Evolutionary conservation across 2,888 invertebrate genomes (phyloP).

Genomic region (Oegoconia quadripuncta): DNA sequence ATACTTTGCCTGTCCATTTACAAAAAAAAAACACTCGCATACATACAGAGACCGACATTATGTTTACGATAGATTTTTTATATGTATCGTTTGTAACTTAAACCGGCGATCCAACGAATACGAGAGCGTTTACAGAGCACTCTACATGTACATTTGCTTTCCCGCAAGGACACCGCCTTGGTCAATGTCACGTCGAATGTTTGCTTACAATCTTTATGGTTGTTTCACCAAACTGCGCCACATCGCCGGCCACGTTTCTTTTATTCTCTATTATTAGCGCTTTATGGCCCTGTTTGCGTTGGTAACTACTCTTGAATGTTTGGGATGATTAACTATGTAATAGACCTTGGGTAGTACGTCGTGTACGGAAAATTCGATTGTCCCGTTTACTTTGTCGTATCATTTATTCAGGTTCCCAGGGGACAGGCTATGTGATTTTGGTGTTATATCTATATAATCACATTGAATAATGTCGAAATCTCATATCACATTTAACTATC

Average conservation of each 20-base stretch:
- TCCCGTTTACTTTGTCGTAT: not conserved
- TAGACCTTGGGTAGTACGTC: not conserved
- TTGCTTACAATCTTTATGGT: slow-evolving; percentile 35
- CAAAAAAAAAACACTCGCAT: not conserved
- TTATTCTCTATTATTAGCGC: slow-evolving; percentile 10
- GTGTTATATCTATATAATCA: too few species aligned
- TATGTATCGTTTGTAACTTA: slow-evolving; percentile 1
- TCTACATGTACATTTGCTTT: slow-evolving; percentile 3
- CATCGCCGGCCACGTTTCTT: slow-evolving; percentile 19
- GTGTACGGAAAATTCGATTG: not conserved
- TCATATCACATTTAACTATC: too few species aligned
- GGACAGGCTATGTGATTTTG: too few species aligned
- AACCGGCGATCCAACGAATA: slow-evolving; percentile 5
- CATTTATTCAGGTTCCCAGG: too few species aligned
- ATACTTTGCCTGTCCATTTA: too few species aligned
- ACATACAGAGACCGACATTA: slow-evolving; percentile 4
- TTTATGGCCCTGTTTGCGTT: slow-evolving; percentile 8
- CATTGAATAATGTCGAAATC: too few species aligned
- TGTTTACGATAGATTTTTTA: not conserved
- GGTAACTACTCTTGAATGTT: not conserved
- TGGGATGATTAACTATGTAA: not conserved
- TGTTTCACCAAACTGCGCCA: slow-evolving; percentile 24
- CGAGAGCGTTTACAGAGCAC: slow-evolving; percentile 8
- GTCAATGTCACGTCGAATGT: slow-evolving; percentile 30
- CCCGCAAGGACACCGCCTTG: slow-evolving; percentile 14